Evolutionary conservation across 1,140 invertebrate genomes (phyloP), one percentile per base, ranked within the genome.

Genomic region (Neoseiulus cucumeris): DNA sequence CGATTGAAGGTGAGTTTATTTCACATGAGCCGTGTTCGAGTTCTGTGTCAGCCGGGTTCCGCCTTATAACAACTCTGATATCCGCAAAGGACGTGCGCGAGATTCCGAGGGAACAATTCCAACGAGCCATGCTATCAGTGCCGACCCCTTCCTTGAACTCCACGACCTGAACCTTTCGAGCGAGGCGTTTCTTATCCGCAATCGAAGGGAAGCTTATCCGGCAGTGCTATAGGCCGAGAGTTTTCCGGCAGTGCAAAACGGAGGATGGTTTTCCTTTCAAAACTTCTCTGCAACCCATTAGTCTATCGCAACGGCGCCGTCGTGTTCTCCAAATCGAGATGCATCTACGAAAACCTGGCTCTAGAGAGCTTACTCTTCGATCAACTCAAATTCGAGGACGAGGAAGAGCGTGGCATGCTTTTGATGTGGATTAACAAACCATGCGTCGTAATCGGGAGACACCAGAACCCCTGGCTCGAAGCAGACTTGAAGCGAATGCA

Each of bases 401-500:
- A n/a, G 42, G 29, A 67, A 44, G 42, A 66, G 41, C 30, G 67
- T 70, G 86, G 89, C 73, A 76, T 93, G 0, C 77, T 97, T 71
- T 78, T 97, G 71, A 75, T 96, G 44, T 97, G 91, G 89, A 79
- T 83, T 64, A 98, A 96, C 77, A 79, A 85, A 69, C 91, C 92
- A 0, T 87, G 88, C 74, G 87, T 98, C 59, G 92, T 98, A 0
- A 86, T 98, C 73, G 95, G 95, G 1, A 80, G 89, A 42, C 89
- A 97, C 77, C 94, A 98, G 75, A 99, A 98, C 77, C 90, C 92
- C 1, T 98, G 92, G 86, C 73, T 85, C 20, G 94, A 98, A 76
- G 84, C 86, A 1, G 88, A 95, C 73, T 74, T 89, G 0, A 41
- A 65, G 20, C 44, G 44, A 14, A 69, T 73, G 6, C 59, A 17